A percentile compares a stretch with the other conserved stretches of the same genome.
Evolutionary conservation across 2,797 vertebrate species (phyloP).

Genomic region (Aldrovandia affinis): DNA sequence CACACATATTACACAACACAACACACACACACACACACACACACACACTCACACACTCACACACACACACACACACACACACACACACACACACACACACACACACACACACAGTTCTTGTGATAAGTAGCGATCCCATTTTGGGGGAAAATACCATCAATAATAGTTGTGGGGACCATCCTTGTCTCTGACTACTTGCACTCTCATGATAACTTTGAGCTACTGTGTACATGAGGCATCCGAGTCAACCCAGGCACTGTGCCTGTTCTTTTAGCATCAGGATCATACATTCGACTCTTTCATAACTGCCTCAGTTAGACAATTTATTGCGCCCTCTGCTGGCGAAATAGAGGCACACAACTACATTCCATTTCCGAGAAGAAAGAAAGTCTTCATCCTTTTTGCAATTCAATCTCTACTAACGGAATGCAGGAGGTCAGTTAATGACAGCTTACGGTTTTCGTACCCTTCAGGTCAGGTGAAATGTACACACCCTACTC

Average conservation of each 20-base stretch:
- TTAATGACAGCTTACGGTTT: not conserved
- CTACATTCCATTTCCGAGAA: not conserved
- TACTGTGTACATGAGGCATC: no score
- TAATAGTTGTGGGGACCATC: not conserved
- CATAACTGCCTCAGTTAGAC: not conserved
- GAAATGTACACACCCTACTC: no score
- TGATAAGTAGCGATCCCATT: not conserved
- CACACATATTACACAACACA: no score
- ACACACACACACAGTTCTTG: not conserved
- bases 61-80: not conserved
- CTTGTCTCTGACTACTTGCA: not conserved
- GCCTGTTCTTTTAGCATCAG: no score
- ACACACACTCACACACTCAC: no score
- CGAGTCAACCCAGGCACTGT: no score
- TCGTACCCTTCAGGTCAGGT: no score
- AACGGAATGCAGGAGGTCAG: not conserved
- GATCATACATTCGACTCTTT: no score
- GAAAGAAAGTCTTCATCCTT: not conserved
- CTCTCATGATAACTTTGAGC: not conserved
- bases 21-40: no score
- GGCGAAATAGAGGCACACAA: not conserved
- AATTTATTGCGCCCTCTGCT: constrained; percentile 5
- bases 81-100: not conserved
- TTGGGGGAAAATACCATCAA: not conserved
- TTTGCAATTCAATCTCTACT: not conserved